These are phyloP conservation scores for Stenurella melanura DNA, from an alignment of 2,888 invertebrate species.

Conservation along the genomic window DNA sequence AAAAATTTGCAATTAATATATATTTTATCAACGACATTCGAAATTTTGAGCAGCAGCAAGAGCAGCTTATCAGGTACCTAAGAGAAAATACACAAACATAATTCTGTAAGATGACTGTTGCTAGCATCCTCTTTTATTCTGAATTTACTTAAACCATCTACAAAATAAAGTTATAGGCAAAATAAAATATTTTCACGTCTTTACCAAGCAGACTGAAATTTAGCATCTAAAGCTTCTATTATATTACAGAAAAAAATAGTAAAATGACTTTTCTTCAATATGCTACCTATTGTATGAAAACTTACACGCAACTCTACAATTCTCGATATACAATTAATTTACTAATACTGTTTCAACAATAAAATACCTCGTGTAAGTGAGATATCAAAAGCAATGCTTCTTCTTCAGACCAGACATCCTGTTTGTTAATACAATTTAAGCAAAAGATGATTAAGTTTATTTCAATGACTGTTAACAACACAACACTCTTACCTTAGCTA, in stretches of 20 bases:
- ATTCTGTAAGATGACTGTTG: too few species aligned
- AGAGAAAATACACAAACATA: too few species aligned
- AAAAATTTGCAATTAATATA: too few species aligned
- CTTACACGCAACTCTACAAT: conserved; percentile 4
- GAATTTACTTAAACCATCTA: neutral
- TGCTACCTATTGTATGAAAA: neutral
- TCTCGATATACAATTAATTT: neutral
- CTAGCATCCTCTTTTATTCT: too few species aligned
- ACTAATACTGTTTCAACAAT: conserved; percentile 2
- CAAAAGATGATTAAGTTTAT: conserved; percentile 15
- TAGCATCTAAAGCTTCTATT: conserved; percentile 10
- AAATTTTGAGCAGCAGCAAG: too few species aligned
- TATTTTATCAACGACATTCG: too few species aligned
- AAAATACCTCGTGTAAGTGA: conserved; percentile 47
- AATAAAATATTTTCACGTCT: neutral
- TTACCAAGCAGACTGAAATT: neutral
- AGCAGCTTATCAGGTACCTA: too few species aligned
- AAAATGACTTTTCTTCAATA: neutral
- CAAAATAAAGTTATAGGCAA: neutral
- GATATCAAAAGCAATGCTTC: conserved; percentile 47
- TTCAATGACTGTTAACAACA: conserved; percentile 21
- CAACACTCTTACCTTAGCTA: conserved; percentile 76
- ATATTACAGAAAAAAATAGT: conserved; percentile 1
- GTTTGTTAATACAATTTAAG: conserved; percentile 28
- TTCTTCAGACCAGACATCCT: conserved; percentile 47